Conservation (phyloP, 2,113 vertebrate species). For the Solenodon paradoxus region DNA sequence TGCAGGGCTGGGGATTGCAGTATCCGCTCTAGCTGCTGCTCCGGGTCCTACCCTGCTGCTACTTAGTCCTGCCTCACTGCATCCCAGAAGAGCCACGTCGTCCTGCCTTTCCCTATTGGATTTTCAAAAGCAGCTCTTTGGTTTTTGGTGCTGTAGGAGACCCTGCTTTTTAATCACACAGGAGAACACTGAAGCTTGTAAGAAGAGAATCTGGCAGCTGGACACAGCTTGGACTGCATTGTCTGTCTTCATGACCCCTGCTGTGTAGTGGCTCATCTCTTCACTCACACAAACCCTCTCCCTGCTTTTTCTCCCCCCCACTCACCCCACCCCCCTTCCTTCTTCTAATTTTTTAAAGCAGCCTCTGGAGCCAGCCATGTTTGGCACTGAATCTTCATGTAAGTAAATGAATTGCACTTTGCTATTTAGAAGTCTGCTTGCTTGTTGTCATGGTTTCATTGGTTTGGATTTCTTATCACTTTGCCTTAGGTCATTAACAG, state of each 20-base stretch:
- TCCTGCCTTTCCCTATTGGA: slow-evolving; percentile 77
- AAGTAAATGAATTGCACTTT: slow-evolving; percentile 88
- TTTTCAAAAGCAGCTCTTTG: slow-evolving; percentile 77
- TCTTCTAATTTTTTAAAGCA: slow-evolving; percentile 83
- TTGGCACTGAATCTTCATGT: slow-evolving; percentile 99
- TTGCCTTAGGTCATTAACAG: slow-evolving; percentile 58
- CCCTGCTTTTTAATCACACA: slow-evolving; percentile 66
- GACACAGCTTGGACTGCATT: slow-evolving; percentile 89
- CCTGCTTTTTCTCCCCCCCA: slow-evolving; percentile 67
- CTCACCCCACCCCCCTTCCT: too few species aligned
- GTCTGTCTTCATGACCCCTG: slow-evolving; percentile 95
- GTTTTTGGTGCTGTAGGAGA: slow-evolving; percentile 71
- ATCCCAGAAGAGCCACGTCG: slow-evolving; percentile 67
- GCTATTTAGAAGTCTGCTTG: slow-evolving; percentile 68
- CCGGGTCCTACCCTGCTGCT: slow-evolving; percentile 67
- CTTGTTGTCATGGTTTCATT: slow-evolving; percentile 63
- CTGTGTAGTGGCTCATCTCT: slow-evolving; percentile 93
- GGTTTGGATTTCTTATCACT: slow-evolving; percentile 40
- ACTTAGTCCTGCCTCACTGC: slow-evolving; percentile 78
- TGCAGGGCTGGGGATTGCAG: slow-evolving; percentile 86
- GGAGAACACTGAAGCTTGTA: slow-evolving; percentile 80
- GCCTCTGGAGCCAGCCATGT: slow-evolving; percentile 96
- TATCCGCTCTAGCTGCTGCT: slow-evolving; percentile 72
- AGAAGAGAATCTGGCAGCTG: slow-evolving; percentile 88
- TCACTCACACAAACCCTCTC: slow-evolving; percentile 78